Conservation (phyloP, 2,113 vertebrate genomes). For the Verasper variegatus region DNA sequence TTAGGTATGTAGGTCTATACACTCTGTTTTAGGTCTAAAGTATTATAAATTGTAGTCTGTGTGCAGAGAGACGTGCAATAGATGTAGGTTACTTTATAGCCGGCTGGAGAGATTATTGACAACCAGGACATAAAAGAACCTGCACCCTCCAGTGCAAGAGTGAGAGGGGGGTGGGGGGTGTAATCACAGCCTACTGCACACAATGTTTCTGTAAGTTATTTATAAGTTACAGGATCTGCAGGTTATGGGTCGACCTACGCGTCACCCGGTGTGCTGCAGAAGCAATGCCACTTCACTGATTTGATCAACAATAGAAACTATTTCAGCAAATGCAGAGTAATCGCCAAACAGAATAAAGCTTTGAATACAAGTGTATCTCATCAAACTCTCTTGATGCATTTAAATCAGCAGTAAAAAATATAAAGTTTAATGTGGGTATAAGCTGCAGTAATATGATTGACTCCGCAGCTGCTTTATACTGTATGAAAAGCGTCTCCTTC, state of each 20-base stretch:
- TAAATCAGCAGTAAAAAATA: background rate
- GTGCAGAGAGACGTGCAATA: background rate
- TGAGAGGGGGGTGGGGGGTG: background rate
- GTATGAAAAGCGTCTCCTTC: conserved; percentile 3
- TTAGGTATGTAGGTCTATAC: too few relatives aligned
- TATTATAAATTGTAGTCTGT: background rate
- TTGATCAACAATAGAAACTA: too few relatives aligned
- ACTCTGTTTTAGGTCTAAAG: background rate
- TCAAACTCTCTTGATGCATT: background rate
- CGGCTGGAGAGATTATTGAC: background rate
- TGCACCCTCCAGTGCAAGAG: background rate
- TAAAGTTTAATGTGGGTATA: background rate
- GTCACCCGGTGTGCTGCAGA: background rate
- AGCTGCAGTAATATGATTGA: background rate
- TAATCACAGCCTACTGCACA: background rate
- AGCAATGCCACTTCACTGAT: background rate
- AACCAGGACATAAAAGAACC: background rate
- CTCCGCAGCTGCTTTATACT: conserved; percentile 14
- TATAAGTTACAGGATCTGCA: background rate
- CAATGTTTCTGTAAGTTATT: background rate
- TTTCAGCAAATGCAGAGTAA: background rate
- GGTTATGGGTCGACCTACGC: background rate
- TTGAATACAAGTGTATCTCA: background rate
- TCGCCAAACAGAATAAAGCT: too few relatives aligned
- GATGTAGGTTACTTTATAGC: background rate